These are phyloP conservation scores for Andrena bucephala DNA, from an alignment of 2,888 invertebrate genomes.

Conservation along the genomic window DNA sequence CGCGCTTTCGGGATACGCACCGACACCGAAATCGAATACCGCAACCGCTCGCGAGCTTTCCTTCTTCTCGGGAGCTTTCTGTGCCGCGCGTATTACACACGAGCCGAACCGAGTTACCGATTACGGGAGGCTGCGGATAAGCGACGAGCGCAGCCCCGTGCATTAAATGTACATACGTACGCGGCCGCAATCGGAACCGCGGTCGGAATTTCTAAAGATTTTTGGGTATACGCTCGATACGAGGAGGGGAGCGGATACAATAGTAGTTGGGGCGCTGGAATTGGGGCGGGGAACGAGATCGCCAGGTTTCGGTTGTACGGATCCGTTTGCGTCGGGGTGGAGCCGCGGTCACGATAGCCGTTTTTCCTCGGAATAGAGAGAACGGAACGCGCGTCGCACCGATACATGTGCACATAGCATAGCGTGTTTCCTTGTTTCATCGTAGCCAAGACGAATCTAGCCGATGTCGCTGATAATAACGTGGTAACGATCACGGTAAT, in stretches of 20 bases:
- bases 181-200: conserved; percentile 22
- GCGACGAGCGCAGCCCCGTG: not conserved
- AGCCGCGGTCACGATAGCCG: not conserved
- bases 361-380: conserved; percentile 1
- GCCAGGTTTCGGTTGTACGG: conserved; percentile 30
- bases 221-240: conserved; percentile 72
- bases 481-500: conserved; percentile 40
- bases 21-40: no score
- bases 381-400: conserved; percentile 4
- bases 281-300: conserved; percentile 14
- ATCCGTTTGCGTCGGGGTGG: not conserved
- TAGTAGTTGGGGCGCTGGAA: no score
- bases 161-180: conserved; percentile 8
- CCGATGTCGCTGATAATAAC: conserved; percentile 47
- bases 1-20: conserved; percentile 18
- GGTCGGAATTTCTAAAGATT: conserved; percentile 75
- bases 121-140: not conserved
- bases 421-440: conserved; percentile 51
- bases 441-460: conserved; percentile 42
- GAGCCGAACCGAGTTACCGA: no score
- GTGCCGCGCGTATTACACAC: conserved; percentile 16
- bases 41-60: conserved; percentile 43
- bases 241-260: conserved; percentile 7
- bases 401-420: not conserved
- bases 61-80: conserved; percentile 35